These are phyloP conservation scores for Xylocampa areola DNA, from an alignment of 2,888 invertebrate species.

Conservation along the genomic window DNA sequence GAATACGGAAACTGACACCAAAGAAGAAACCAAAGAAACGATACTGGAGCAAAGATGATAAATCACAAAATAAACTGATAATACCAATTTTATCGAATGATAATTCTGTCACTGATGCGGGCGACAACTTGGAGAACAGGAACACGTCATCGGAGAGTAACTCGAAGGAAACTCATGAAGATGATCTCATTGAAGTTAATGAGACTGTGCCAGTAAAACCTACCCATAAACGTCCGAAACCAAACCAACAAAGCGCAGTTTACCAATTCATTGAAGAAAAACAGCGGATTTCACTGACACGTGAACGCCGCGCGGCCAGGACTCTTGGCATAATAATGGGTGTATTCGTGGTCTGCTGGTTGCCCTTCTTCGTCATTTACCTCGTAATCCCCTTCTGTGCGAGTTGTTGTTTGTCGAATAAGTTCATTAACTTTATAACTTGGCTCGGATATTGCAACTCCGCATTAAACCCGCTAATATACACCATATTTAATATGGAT, in stretches of 20 bases:
- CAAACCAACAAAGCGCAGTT: conserved; percentile 90
- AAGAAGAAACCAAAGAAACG: conserved; percentile 89
- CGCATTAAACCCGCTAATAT: conserved; percentile 97
- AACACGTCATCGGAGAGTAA: conserved; percentile 87
- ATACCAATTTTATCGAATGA: conserved; percentile 85
- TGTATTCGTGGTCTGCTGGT: conserved; percentile 99
- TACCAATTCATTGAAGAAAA: conserved; percentile 97
- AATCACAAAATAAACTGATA: conserved; percentile 84
- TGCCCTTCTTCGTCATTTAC: conserved; percentile 99
- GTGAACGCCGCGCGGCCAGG: conserved; percentile 97
- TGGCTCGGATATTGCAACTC: conserved; percentile 98
- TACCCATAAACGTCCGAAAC: conserved; percentile 72
- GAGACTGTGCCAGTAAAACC: conserved; percentile 72
- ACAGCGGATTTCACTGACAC: conserved; percentile 96
- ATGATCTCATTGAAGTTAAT: conserved; percentile 75
- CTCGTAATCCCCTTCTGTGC: conserved; percentile 97
- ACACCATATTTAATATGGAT: conserved; percentile 98
- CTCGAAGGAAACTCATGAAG: conserved; percentile 85
- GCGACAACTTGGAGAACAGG: conserved; percentile 78
- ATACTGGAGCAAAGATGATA: conserved; percentile 88
- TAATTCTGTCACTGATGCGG: conserved; percentile 83
- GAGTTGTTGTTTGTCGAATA: conserved; percentile 94
- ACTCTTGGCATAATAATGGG: conserved; percentile 99
- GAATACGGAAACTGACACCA: conserved; percentile 74
- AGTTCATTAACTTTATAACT: conserved; percentile 96